These are phyloP conservation scores for Nomada fabriciana DNA, from an alignment of 2,888 invertebrate genomes.

Conservation along the genomic window DNA sequence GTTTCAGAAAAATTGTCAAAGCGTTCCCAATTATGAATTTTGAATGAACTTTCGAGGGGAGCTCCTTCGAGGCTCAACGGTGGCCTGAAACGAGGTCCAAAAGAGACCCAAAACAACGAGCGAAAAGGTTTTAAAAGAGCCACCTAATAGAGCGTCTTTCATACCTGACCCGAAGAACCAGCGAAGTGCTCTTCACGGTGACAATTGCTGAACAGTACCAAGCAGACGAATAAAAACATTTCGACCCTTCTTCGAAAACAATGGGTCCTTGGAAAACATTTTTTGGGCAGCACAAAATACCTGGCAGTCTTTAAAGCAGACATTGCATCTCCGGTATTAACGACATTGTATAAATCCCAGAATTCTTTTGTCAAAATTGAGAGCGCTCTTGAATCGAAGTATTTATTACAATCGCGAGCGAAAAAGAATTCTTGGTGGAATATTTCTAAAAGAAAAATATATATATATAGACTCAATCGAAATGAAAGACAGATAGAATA, in stretches of 20 bases:
- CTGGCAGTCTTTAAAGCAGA: neutral
- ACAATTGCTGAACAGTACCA: constrained; percentile 3
- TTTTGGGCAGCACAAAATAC: neutral
- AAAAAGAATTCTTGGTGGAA: no score
- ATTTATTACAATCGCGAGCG: neutral
- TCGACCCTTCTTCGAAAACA: neutral
- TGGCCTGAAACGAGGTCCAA: neutral
- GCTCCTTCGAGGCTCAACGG: neutral
- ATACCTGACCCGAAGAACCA: neutral
- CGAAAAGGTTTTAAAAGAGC: neutral
- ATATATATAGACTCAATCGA: no score
- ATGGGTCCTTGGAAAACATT: constrained; percentile 16
- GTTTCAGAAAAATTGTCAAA: constrained; percentile 2
- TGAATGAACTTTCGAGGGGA: neutral
- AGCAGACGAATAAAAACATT: neutral
- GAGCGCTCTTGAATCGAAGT: neutral
- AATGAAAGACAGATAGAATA: no score
- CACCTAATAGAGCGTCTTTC: neutral
- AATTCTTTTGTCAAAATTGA: no score
- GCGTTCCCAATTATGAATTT: constrained; percentile 3
- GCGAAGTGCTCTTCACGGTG: neutral
- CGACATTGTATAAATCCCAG: neutral
- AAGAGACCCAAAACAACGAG: neutral
- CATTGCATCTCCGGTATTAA: neutral
- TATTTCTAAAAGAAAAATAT: no score